Evolutionary conservation across 2,113 vertebrate genomes (phyloP).

Genomic region (Prionailurus bengalensis): DNA sequence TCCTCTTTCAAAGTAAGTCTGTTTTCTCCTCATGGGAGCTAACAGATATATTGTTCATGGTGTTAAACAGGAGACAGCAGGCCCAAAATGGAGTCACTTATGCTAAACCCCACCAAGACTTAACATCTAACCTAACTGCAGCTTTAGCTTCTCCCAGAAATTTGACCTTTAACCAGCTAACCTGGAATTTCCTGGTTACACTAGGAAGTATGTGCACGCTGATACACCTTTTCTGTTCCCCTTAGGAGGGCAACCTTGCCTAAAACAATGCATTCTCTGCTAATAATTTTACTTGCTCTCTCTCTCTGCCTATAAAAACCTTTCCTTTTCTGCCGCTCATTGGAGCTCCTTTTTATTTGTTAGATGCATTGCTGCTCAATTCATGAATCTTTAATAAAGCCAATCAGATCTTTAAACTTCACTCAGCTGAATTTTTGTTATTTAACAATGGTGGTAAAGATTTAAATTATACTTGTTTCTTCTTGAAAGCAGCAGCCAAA

Average conservation of each 20-base stretch:
- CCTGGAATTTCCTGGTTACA: neutral
- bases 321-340: neutral
- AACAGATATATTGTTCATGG: neutral
- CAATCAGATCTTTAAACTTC: neutral
- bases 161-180: neutral
- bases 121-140: neutral
- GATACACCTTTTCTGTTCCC: neutral
- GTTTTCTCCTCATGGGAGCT: neutral
- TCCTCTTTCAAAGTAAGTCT: neutral
- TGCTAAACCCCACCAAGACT: neutral
- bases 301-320: neutral
- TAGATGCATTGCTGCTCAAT: neutral
- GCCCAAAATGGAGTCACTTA: neutral
- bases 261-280: neutral
- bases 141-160: neutral
- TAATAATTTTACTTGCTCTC: neutral
- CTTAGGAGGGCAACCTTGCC: neutral
- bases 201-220: neutral
- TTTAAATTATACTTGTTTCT: slow-evolving; percentile 9
- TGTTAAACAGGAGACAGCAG: neutral
- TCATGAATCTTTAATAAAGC: neutral
- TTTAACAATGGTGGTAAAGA: neutral
- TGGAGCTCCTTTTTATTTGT: neutral
- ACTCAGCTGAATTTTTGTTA: neutral
- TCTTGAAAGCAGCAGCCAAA: neutral